Evolutionary conservation across 2,113 vertebrate genomes (phyloP), one percentile per base, ranked within the genome.

Genomic region (Ceratotherium simum): DNA sequence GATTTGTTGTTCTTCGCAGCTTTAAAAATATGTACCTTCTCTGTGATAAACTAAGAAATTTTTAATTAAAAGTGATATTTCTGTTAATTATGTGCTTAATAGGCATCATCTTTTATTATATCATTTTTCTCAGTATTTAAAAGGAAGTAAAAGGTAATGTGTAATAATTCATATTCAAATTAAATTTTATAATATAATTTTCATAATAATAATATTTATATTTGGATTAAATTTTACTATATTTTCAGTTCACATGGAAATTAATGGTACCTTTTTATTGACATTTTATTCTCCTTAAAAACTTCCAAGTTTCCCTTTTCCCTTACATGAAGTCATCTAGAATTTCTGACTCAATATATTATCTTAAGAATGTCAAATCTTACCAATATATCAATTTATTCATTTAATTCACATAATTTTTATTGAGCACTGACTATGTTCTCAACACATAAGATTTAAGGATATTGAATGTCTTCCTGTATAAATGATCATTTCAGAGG

Each of bases 51-150:
- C 6, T 42, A 83, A 91, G 20, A 72, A 91, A 13, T 2, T 31
- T 84, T 91, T 82, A 31, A 76, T 87, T 81, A 83, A 79, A 94
- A 91, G 18, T 60, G 56, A 7, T 46, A 89, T 79, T 84, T 94
- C 23, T 87, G 33, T 36, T 87, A 48, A 82, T 79, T 93, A 42
- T 31, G 9, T 46, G n/a, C n/a, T 20, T 21, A 27, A 64, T 62
- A 75, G 11, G 27, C 14, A 39, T 60, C 17, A 65, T 80, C 6
- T 92, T 79, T 80, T 17, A 58, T 42, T 84, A 23, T 2, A 79
- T 23, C 6, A 23, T n/a, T 94, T 87, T 73, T 8, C 6, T 67
- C 27, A 73, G 8, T 42, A 73, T 92, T 5, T 58, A 69, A 85
- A 36, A 54, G 23, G 56, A 67, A 85, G 2, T 29, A 18, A 67